These are phyloP conservation scores for Falcunculus frontatus DNA, from an alignment of 2,113 vertebrate species.

Conservation along the genomic window DNA sequence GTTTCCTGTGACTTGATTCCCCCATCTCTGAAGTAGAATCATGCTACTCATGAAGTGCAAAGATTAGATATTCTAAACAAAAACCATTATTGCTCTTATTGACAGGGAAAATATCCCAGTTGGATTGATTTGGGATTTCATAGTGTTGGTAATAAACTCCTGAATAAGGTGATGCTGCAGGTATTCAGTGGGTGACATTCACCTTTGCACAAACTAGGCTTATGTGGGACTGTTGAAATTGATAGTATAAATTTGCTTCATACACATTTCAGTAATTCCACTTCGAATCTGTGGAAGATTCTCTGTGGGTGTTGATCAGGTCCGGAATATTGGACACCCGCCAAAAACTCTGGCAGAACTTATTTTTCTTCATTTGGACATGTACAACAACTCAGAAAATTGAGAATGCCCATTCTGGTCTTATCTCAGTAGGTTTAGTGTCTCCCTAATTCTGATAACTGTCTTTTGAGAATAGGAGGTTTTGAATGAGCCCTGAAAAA, in stretches of 20 bases:
- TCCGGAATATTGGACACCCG: not conserved
- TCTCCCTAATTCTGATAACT: not conserved
- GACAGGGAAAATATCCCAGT: not conserved
- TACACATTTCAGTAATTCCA: not conserved
- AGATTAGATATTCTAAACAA: not conserved
- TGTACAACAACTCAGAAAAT: not conserved
- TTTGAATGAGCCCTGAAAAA: not conserved
- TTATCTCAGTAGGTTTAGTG: not conserved
- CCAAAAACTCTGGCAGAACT: not conserved
- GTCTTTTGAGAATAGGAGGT: not conserved
- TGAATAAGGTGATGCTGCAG: not conserved
- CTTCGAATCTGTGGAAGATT: not conserved
- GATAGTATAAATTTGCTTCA: not conserved
- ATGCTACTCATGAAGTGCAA: not conserved
- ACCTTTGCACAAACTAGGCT: not conserved
- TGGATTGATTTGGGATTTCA: not conserved
- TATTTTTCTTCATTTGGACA: not conserved
- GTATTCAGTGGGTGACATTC: not conserved
- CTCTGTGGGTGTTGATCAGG: not conserved
- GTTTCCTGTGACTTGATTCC: not conserved
- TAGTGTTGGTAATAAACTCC: not conserved
- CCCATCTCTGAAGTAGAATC: not conserved
- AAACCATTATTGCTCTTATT: not conserved
- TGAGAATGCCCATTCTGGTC: not conserved
- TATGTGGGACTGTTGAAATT: not conserved